These are phyloP conservation scores for Notamacropus eugenii DNA, from an alignment of 2,797 vertebrate genomes.

Conservation along the genomic window DNA sequence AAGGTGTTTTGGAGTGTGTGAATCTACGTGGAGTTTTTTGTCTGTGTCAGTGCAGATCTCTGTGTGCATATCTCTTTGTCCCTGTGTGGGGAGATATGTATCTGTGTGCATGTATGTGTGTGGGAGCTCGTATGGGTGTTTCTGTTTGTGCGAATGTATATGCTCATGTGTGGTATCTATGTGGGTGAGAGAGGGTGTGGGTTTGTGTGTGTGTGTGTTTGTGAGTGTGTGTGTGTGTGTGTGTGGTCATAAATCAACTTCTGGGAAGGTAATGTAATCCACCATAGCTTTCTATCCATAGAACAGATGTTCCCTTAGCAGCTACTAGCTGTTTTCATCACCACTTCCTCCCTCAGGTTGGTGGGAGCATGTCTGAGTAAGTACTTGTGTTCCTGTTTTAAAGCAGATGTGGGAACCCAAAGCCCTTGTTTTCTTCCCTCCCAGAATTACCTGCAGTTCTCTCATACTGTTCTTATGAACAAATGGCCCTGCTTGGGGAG, in stretches of 20 bases:
- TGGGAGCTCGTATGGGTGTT: neutral
- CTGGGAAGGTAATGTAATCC: slow-evolving; percentile 45
- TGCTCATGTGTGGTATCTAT: neutral
- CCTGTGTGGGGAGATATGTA: neutral
- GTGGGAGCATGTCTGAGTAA: neutral
- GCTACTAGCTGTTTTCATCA: slow-evolving; percentile 7
- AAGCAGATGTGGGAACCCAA: neutral
- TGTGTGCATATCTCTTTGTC: neutral
- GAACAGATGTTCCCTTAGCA: neutral
- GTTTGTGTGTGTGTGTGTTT: neutral
- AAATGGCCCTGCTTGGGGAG: neutral
- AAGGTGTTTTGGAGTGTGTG: neutral
- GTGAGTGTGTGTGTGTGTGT: neutral
- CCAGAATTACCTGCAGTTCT: neutral
- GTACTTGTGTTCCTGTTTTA: neutral
- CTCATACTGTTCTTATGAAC: neutral
- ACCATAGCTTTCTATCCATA: slow-evolving; percentile 18
- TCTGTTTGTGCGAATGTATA: neutral
- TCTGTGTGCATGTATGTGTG: neutral
- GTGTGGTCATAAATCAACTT: neutral
- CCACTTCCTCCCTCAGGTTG: slow-evolving; percentile 24
- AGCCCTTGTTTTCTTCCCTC: neutral
- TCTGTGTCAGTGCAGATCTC: neutral
- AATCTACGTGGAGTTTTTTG: neutral
- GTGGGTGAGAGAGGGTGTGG: neutral